Conservation (phyloP, 2,113 vertebrate species). For the Oxygymnocypris stewartii region DNA sequence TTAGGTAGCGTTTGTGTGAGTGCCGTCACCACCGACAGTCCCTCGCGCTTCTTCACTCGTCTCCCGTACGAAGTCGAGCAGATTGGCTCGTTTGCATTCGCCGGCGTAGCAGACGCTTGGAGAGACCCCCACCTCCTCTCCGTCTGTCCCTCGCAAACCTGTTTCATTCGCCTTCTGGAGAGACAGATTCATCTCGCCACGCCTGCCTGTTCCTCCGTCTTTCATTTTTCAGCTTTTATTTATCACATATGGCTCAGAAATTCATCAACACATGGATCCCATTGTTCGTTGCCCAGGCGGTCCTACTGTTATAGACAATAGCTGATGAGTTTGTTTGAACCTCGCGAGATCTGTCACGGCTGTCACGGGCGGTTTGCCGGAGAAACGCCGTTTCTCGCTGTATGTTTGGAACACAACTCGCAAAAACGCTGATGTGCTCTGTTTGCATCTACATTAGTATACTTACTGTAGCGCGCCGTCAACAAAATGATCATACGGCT, state of each 20-base stretch:
- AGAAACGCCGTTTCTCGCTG: conserved; percentile 7
- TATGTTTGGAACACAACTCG: conserved; percentile 40
- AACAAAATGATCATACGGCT: conserved; percentile 63
- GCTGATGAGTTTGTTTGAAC: conserved; percentile 53
- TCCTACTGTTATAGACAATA: conserved; percentile 47
- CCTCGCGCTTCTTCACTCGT: conserved; percentile 36
- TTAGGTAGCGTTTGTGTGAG: conserved; percentile 91
- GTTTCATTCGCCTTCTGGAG: conserved; percentile 63
- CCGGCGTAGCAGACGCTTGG: conserved; percentile 84
- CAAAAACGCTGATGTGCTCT: conserved; percentile 53
- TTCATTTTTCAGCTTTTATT: conserved; percentile 54
- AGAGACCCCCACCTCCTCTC: conserved; percentile 61
- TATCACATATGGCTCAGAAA: conserved; percentile 56
- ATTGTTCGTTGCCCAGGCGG: conserved; percentile 33
- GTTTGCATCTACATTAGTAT: conserved; percentile 48
- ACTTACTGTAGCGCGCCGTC: conserved; percentile 56
- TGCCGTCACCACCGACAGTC: conserved; percentile 87
- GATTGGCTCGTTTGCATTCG: conserved; percentile 88
- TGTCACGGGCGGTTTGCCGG: conserved; percentile 10
- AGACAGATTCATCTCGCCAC: conserved; percentile 60
- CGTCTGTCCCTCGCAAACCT: conserved; percentile 56
- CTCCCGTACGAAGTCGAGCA: conserved; percentile 79
- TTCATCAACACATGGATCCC: conserved; percentile 55
- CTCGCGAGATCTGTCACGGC: conserved; percentile 35
- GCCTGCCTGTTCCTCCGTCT: conserved; percentile 57